phyloP scores from a whole-genome alignment of 2,113 vertebrate genomes.

The Urocolius indicus region DNA sequence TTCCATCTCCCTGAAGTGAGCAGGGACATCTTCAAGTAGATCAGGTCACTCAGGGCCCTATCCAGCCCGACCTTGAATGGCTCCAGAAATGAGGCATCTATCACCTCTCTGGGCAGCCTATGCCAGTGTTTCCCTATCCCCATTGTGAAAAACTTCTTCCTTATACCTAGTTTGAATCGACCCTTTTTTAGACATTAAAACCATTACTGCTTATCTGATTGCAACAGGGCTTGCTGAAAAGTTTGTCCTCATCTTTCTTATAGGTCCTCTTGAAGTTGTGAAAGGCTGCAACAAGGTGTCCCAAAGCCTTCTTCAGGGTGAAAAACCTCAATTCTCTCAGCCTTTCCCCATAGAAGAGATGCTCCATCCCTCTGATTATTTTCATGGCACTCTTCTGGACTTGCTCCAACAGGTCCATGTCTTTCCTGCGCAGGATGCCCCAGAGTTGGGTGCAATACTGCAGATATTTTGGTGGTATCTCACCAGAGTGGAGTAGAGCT shows the following conservation, averaged over 20 bases:
- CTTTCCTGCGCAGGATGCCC: background rate
- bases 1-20: too few species aligned
- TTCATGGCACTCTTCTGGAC: background rate
- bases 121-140: too few species aligned
- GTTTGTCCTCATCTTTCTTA: background rate
- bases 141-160: background rate
- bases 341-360: background rate
- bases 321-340: too few species aligned
- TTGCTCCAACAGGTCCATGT: background rate
- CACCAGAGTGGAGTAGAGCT: fast-evolving
- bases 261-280: background rate
- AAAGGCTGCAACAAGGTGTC: background rate
- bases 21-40: background rate
- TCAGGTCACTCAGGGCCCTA: background rate
- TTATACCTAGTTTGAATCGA: too few species aligned
- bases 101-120: too few species aligned
- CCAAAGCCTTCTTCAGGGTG: background rate
- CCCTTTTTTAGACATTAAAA: background rate
- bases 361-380: background rate
- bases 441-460: background rate
- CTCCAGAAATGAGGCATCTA: background rate
- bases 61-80: background rate
- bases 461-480: background rate
- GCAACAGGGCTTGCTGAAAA: background rate
- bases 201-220: background rate